A percentile compares a stretch with the other conserved stretches of the same genome.
These are phyloP conservation scores for Oscheius myriophilus DNA, from an alignment of 2,888 invertebrate genomes.

Conservation along the genomic window DNA sequence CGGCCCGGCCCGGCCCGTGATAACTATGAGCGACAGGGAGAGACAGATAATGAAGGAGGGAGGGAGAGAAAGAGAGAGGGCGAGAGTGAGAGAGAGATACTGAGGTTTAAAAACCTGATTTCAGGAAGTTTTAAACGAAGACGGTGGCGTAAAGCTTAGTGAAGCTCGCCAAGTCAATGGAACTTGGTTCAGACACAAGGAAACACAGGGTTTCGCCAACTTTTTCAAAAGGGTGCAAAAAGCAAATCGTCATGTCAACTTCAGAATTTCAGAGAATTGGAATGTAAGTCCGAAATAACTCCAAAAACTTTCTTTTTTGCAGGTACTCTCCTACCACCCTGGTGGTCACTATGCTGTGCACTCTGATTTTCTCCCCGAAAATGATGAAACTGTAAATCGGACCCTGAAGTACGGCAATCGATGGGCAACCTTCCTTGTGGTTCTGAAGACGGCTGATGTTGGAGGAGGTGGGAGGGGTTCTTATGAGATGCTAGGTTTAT, in stretches of 20 bases:
- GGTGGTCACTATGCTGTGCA: conserved; percentile 62
- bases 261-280: conserved; percentile 31
- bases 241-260: conserved; percentile 28
- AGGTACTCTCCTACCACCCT: conserved; percentile 50
- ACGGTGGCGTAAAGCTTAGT: too few species aligned
- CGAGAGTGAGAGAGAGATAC: too few species aligned
- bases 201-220: conserved; percentile 1
- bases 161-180: conserved; percentile 45
- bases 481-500: neutral
- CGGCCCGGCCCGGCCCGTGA: too few species aligned
- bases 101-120: too few species aligned
- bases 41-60: too few species aligned
- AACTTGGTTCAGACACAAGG: conserved; percentile 43
- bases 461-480: conserved; percentile 33
- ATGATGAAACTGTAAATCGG: too few species aligned
- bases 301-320: neutral
- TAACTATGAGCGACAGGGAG: too few species aligned
- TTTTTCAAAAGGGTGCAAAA: conserved; percentile 19
- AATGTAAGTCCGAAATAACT: conserved; percentile 15
- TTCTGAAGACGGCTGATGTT: conserved; percentile 46
- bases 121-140: too few species aligned
- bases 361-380: conserved; percentile 43
- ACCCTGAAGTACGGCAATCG: too few species aligned
- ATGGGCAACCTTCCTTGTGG: conserved; percentile 52
- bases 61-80: too few species aligned